Base-by-base conservation (phyloP, 2,113 vertebrate genomes). In the Elgaria multicarinata region DNA sequence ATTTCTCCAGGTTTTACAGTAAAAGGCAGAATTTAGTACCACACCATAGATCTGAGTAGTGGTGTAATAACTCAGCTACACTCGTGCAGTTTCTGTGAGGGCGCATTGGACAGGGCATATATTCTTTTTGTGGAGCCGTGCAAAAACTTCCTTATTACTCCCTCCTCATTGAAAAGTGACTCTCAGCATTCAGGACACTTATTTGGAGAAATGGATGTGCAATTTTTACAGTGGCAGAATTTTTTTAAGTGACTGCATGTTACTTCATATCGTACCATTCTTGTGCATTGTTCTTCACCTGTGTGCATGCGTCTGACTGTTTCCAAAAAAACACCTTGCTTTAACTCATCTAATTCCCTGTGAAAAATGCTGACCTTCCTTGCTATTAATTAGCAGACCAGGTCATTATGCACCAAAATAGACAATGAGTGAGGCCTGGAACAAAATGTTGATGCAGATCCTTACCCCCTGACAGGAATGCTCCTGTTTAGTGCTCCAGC, bases 1-100 rank as follows among this genome's bases (percentile, higher is more conserved):
- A 39, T 86, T 58, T 1, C 64, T 2, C 71, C 80, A 85, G 24
- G 44, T 89, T 91, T 89, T 74, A 81, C 66, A 87, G 78, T 33
- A 89, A 81, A 89, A 39, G 69, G 88, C 58, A 90, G 87, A 44
- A 69, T 3, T 88, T 64, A 79, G 50, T 83, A 81, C 50, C 67
- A 69, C 42, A 62, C 83, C 90, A 62, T 0, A 88, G 77, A 81
- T 75, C 74, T 26, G 14, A 71, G 24, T 66, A 33, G 64, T 78
- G 76, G 1, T 7, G 42, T 18, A 92, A 3, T 2, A 18, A 72
- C 66, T 78, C 55, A 5, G 28, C 22, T 78, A 33, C 2, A 31
- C 55, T 1, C 24, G 10, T 66, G 36, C 69, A 87, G 74, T 31
- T 79, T 58, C 36, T 16, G 2, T 55, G 10, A 83, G n/a, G 31